Evolutionary conservation across 2,113 vertebrate species (phyloP).

Genomic region (Trematomus loennbergii): DNA sequence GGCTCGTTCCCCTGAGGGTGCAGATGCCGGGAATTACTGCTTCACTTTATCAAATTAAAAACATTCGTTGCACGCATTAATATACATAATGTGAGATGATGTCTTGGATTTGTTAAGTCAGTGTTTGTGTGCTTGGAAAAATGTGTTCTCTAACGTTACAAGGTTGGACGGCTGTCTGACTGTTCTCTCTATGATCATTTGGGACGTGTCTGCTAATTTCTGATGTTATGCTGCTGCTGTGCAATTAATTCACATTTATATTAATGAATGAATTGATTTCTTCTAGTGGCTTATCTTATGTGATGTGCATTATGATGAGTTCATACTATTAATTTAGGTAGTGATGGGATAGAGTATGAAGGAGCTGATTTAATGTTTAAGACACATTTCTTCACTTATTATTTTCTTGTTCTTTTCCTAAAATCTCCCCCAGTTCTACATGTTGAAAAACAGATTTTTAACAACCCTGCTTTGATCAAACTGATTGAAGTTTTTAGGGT

Average conservation of each 20-base stretch:
- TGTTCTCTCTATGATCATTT: background rate
- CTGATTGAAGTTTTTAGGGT: constrained; percentile 18
- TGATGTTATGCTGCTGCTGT: background rate
- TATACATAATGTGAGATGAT: constrained; percentile 7
- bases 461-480: constrained; percentile 1
- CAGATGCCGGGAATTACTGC: constrained; percentile 20
- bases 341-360: background rate
- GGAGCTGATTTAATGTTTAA: background rate
- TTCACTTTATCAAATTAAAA: constrained; percentile 32
- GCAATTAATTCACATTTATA: constrained; percentile 16
- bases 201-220: constrained; percentile 13
- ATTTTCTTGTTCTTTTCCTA: background rate
- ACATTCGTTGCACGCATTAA: constrained; percentile 10
- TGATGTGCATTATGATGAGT: constrained; percentile 12
- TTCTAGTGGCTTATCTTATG: background rate
- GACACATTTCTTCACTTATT: background rate
- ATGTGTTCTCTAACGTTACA: background rate
- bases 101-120: constrained; percentile 23
- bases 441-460: background rate
- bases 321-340: constrained; percentile 10
- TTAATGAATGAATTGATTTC: constrained; percentile 18
- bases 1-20: constrained; percentile 15
- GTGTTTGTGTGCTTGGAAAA: constrained; percentile 2
- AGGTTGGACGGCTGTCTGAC: constrained; percentile 14
- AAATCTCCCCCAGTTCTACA: background rate